Conservation (phyloP, 2,888 invertebrate genomes). For the Aspidiotus rigidus region DNA sequence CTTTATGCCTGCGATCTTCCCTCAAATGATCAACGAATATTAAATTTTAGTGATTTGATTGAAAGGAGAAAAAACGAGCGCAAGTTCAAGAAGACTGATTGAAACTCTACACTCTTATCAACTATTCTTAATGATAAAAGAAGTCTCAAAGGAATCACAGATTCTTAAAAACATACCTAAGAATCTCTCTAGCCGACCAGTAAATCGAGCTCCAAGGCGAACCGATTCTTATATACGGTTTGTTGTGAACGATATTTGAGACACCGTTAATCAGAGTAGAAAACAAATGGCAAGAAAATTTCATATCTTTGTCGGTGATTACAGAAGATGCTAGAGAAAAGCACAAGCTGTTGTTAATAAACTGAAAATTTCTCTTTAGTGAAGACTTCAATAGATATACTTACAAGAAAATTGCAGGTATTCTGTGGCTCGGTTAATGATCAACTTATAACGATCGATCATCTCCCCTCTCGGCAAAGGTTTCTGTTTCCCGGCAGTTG, state of each 20-base stretch:
- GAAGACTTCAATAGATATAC: slow-evolving; percentile 8
- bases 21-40: too few species aligned
- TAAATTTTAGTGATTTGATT: too few species aligned
- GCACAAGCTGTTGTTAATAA: not conserved
- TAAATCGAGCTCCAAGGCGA: slow-evolving; percentile 39
- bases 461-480: slow-evolving; percentile 42
- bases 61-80: too few species aligned
- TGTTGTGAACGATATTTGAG: slow-evolving; percentile 38
- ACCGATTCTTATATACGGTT: slow-evolving; percentile 36
- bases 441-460: slow-evolving; percentile 48
- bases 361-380: not conserved
- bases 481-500: slow-evolving; percentile 33
- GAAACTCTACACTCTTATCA: too few species aligned
- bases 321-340: slow-evolving; percentile 20
- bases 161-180: slow-evolving; percentile 36
- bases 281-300: slow-evolving; percentile 45
- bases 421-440: slow-evolving; percentile 42
- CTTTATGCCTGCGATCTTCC: too few species aligned
- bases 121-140: too few species aligned
- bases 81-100: too few species aligned
- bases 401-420: slow-evolving; percentile 32
- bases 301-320: slow-evolving; percentile 35
- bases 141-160: too few species aligned
- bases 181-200: slow-evolving; percentile 39
- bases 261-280: slow-evolving; percentile 45